These are phyloP conservation scores for Hydriomena furcata DNA, from an alignment of 2,888 invertebrate genomes.

Conservation along the genomic window DNA sequence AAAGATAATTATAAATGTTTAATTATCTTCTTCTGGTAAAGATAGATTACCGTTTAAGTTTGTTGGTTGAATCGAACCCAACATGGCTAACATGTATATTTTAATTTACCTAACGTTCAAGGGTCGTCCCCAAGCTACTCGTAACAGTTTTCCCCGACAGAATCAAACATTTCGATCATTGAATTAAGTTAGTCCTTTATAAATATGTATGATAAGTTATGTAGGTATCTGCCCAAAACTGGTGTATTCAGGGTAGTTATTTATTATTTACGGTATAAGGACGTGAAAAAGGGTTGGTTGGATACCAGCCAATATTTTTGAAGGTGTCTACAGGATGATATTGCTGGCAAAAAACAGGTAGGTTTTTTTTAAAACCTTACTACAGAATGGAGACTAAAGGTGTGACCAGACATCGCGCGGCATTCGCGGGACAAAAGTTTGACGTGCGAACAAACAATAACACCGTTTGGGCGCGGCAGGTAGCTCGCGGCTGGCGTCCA, in stretches of 20 bases:
- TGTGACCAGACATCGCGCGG: too few species aligned
- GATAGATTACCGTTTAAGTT: too few species aligned
- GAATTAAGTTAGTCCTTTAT: constrained; percentile 22
- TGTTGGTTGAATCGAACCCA: too few species aligned
- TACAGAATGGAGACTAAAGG: too few species aligned
- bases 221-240: constrained; percentile 24
- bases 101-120: neutral
- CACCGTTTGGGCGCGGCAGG: too few species aligned
- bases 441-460: too few species aligned
- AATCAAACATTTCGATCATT: constrained; percentile 25
- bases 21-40: too few species aligned
- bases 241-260: constrained; percentile 29
- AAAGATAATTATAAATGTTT: too few species aligned
- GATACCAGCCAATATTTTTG: constrained; percentile 29
- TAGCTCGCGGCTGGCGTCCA: too few species aligned
- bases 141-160: constrained; percentile 10
- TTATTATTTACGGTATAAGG: constrained; percentile 35
- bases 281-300: constrained; percentile 30
- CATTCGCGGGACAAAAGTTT: too few species aligned
- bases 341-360: neutral
- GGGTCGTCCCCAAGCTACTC: constrained; percentile 5
- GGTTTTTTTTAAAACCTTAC: too few species aligned
- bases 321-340: neutral
- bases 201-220: constrained; percentile 32
- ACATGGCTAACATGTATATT: too few species aligned